Evolutionary conservation across 2,113 vertebrate species (phyloP).

Genomic region (Opisthocomus hoazin): DNA sequence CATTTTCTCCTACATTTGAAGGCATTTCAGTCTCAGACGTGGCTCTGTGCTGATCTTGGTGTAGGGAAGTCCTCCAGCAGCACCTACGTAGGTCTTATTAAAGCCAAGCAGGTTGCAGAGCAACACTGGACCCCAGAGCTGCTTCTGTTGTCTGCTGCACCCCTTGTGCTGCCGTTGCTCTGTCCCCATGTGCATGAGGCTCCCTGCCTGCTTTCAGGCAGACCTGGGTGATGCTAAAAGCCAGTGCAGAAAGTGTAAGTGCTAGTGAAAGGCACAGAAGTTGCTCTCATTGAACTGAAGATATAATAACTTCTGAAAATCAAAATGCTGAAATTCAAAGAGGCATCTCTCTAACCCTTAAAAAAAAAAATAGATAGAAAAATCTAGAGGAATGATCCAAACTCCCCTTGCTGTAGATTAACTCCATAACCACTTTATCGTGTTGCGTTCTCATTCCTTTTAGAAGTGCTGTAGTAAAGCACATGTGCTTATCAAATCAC

Average conservation of each 20-base stretch:
- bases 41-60: background rate
- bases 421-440: background rate
- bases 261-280: background rate
- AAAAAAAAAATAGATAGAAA: background rate
- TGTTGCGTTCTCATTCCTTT: background rate
- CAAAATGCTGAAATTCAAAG: background rate
- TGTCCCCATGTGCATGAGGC: fast-evolving
- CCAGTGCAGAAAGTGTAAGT: background rate
- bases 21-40: background rate
- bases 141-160: no score
- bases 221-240: background rate
- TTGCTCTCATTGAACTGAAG: background rate
- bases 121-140: background rate
- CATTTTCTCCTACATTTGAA: background rate
- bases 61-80: background rate
- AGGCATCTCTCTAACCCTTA: background rate
- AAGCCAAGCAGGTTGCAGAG: background rate
- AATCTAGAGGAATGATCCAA: background rate
- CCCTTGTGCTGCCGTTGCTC: background rate
- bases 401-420: background rate
- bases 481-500: background rate
- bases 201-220: background rate
- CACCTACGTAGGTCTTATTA: background rate
- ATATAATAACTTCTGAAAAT: background rate
- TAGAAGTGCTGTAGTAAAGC: background rate